Base-by-base conservation (phyloP, 2,113 vertebrate species). In the Anoura caudifer region DNA sequence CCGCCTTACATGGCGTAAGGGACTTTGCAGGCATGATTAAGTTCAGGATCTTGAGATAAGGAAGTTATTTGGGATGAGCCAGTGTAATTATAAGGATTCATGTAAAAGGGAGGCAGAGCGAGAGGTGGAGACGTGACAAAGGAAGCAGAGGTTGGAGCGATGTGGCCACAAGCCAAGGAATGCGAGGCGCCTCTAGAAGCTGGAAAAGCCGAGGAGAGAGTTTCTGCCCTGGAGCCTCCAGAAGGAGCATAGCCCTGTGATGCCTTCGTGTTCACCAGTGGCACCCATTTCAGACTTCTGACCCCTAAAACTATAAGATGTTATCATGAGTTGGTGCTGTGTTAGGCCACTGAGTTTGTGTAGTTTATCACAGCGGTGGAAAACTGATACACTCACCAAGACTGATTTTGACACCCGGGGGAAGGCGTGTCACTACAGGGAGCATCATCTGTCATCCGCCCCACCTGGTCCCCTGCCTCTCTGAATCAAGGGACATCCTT, bases 341-440 rank as follows among this genome's bases (percentile, higher is more conserved):
- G 87, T 41, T 36, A 86, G 77, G 50, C 26, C 5, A 13, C 19
- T 41, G 8, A 8, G 19, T 91, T 45, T 17, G 14, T 67, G 41
- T 52, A 7, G 33, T 63, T 20, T 87, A 10, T 80, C 63, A 52
- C 12, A 54, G n/a, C 47, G 4, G 16, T 22, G 75, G 17, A 56
- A 81, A 91, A 33, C 4, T 3, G 63, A 31, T 16, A 41, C 24
- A 65, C 12, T 50, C 70, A 24, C 63, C 54, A 54, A 20, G 8
- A 54, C 5, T 7, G 31, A 63, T 45, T 45, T 36, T 43, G 77
- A 41, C 45, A n/a, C 38, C 36, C 0, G 1, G 22, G 17, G n/a
- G 20, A 38, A 20, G 69, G 24, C 16, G 16, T 1, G 0, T 81
- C 43, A 7, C 24, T 22, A 24, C 20, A 0, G 0, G 16, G 43